Percentiles rank a stretch among this genome's conserved stretches.
These are phyloP conservation scores for Amazona guildingii DNA, from an alignment of 2,113 vertebrate genomes.

Conservation along the genomic window DNA sequence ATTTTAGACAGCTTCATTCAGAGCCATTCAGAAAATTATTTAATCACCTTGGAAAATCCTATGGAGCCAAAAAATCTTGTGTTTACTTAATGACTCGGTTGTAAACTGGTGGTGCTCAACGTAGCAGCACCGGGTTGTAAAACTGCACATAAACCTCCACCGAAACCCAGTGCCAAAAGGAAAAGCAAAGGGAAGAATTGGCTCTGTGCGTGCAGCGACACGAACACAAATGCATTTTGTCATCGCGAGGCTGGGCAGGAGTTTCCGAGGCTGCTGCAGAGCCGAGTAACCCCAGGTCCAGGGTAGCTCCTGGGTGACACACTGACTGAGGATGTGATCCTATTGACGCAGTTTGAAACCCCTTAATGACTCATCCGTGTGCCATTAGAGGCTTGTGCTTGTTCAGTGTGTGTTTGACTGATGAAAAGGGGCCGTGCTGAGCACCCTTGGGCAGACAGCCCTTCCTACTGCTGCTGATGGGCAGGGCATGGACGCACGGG, in stretches of 20 bases:
- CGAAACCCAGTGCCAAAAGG: slow-evolving; percentile 7
- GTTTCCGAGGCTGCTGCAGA: slow-evolving; percentile 13
- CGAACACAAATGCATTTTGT: neutral
- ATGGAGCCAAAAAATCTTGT: neutral
- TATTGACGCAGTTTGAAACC: slow-evolving; percentile 79
- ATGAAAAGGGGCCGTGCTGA: neutral
- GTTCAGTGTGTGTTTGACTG: slow-evolving; percentile 4
- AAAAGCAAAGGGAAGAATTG: neutral
- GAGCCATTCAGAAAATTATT: slow-evolving; percentile 31
- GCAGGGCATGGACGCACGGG: neutral
- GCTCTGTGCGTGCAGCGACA: neutral
- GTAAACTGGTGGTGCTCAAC: slow-evolving; percentile 18
- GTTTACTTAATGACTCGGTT: neutral
- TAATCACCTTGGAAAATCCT: slow-evolving; percentile 55
- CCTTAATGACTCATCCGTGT: slow-evolving; percentile 77
- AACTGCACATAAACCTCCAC: neutral
- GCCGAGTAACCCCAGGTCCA: neutral
- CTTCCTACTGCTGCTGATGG: neutral
- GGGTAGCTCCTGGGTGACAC: slow-evolving; percentile 1
- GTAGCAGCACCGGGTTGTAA: neutral
- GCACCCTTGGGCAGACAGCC: neutral
- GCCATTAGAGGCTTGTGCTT: slow-evolving; percentile 51
- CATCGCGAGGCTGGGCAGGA: neutral
- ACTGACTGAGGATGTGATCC: slow-evolving; percentile 72
- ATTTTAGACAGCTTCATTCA: slow-evolving; percentile 32